Evolutionary conservation across 2,888 invertebrate genomes (phyloP).

Genomic region (Orthonychiurus folsomi): DNA sequence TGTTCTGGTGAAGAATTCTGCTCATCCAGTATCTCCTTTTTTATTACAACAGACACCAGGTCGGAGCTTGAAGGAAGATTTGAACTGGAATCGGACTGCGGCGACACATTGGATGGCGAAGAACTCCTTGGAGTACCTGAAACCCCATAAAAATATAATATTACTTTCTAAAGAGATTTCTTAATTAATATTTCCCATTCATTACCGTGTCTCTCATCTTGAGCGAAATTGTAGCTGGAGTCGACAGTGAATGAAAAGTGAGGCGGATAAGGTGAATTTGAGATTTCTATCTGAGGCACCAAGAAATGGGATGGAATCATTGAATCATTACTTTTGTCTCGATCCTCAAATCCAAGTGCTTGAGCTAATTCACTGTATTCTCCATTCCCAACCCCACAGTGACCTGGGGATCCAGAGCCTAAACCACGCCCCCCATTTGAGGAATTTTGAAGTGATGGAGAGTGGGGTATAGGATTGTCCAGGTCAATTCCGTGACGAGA

Average conservation of each 20-base stretch:
- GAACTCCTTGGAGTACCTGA: slow-evolving; percentile 49
- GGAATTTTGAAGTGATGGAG: slow-evolving; percentile 31
- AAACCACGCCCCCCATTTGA: slow-evolving; percentile 25
- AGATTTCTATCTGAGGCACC: slow-evolving; percentile 80
- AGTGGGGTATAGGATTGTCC: slow-evolving; percentile 69
- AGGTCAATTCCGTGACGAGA: slow-evolving; percentile 83
- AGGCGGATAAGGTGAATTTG: slow-evolving; percentile 38
- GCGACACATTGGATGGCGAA: slow-evolving; percentile 50
- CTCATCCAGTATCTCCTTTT: slow-evolving; percentile 36
- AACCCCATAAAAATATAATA: not conserved
- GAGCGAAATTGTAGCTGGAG: slow-evolving; percentile 36
- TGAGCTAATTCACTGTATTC: slow-evolving; percentile 40
- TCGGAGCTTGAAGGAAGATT: slow-evolving; percentile 60
- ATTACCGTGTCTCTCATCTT: slow-evolving; percentile 25
- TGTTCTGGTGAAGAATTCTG: slow-evolving; percentile 26
- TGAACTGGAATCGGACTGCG: slow-evolving; percentile 69
- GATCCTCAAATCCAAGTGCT: slow-evolving; percentile 40
- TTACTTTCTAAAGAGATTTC: too few species aligned
- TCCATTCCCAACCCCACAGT: slow-evolving; percentile 27
- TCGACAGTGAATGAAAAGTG: slow-evolving; percentile 38
- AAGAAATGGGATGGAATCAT: slow-evolving; percentile 68
- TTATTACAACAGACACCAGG: slow-evolving; percentile 30
- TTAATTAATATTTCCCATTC: too few species aligned
- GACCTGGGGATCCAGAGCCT: slow-evolving; percentile 23
- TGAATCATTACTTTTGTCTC: slow-evolving; percentile 38